phyloP scores from a whole-genome alignment of 2,888 invertebrate species.

The Chloroclysta siterata region DNA sequence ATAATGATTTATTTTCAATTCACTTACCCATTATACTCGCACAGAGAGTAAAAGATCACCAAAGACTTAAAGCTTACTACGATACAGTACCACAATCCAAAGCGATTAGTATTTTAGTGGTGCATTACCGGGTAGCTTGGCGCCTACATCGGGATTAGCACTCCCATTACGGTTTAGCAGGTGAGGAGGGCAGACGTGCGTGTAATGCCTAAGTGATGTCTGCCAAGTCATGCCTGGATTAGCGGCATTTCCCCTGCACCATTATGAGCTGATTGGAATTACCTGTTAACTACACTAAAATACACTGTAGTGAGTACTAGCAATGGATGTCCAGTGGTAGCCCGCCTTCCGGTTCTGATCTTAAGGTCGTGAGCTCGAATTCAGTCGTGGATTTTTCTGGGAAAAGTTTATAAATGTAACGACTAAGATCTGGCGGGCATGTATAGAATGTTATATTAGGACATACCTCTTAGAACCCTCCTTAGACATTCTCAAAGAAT shows the following conservation, averaged over 20 bases:
- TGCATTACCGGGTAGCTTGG: slow-evolving; percentile 10
- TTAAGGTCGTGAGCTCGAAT: neutral
- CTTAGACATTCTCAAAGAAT: too few relatives aligned
- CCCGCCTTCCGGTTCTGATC: neutral
- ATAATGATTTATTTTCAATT: too few relatives aligned
- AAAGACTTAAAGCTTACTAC: too few relatives aligned
- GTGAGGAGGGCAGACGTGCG: slow-evolving; percentile 37
- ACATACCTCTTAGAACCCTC: too few relatives aligned
- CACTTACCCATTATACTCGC: too few relatives aligned
- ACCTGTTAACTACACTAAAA: neutral
- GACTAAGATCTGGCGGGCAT: too few relatives aligned
- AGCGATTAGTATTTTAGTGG: slow-evolving; percentile 5
- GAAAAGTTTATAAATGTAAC: too few relatives aligned
- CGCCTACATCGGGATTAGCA: slow-evolving; percentile 30
- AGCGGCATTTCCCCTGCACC: neutral
- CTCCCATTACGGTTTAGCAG: slow-evolving; percentile 37
- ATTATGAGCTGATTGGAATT: slow-evolving; percentile 17
- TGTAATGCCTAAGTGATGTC: slow-evolving; percentile 35
- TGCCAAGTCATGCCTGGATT: slow-evolving; percentile 22
- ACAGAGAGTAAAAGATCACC: too few relatives aligned
- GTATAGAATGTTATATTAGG: too few relatives aligned
- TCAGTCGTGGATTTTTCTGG: too few relatives aligned
- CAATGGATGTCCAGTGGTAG: neutral
- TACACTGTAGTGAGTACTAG: too few relatives aligned
- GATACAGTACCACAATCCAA: neutral